Conservation (phyloP, 2,797 vertebrate genomes). For the Oophaga sylvatica region DNA sequence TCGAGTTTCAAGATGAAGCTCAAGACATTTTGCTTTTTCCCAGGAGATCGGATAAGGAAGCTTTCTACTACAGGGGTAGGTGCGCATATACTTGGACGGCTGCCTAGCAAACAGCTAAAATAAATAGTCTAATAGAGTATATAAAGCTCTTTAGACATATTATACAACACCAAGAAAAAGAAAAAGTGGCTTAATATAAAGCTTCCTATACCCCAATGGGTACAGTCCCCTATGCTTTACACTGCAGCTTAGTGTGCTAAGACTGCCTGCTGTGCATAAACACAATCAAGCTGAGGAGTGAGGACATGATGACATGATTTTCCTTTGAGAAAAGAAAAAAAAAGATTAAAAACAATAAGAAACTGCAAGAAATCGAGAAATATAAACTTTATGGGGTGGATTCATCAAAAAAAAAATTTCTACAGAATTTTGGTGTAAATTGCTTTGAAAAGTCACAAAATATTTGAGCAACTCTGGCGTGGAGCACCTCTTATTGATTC, state of each 20-base stretch:
- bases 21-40: not conserved
- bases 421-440: too few species aligned
- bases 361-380: too few species aligned
- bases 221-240: not conserved
- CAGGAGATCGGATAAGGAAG: not conserved
- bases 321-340: too few species aligned
- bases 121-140: not conserved
- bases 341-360: too few species aligned
- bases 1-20: not conserved
- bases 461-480: too few species aligned
- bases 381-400: too few species aligned
- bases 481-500: too few species aligned
- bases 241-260: not conserved
- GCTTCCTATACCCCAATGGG: not conserved
- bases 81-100: not conserved
- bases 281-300: not conserved
- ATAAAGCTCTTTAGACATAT: not conserved
- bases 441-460: too few species aligned
- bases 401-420: too few species aligned
- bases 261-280: not conserved
- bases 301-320: not conserved
- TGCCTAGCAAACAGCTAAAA: not conserved
- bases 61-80: not conserved
- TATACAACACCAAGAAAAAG: not conserved
- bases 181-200: not conserved